Evolutionary conservation across 2,888 invertebrate species (phyloP), one percentile per base, ranked within the genome.

Genomic region (Dyspetes luteomarginatus): DNA sequence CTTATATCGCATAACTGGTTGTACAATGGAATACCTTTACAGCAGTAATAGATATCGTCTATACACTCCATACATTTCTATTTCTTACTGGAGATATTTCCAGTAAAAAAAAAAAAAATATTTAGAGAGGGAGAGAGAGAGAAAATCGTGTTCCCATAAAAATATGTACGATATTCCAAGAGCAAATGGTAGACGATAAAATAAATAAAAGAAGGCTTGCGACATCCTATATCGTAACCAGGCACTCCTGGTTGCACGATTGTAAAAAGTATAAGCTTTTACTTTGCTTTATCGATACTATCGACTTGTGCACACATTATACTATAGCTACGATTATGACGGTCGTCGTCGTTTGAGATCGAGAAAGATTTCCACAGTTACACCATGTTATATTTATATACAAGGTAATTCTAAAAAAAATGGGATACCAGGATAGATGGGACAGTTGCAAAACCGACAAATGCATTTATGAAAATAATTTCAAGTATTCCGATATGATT

Each of bases 151-250:
- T n/a, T 30, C 30, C 9, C 19, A 30, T 15, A 30, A 50, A 50
- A n/a, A n/a, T n/a, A 7, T 19, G 7, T 28, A 19, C 36, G 19
- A 65, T 19, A 41, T 56, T 60, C 19, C 3, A 19, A 15, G 62
- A 68, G 19, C 68, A 62, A 76, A 76, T 62, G 62, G 60, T 15
- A 15, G 22, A 69, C 64, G 55, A 77, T 69, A 69, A 77, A 69
- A 56, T 43, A 56, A 77, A 76, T 68, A 55, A 69, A 77, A 69
- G 69, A 77, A 55, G 69, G 69, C 60, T 50, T 30, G 50, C 75
- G 48, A 56, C 48, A 45, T 56, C 60, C 26, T 17, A 28, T 30
- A 24, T 76, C 62, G 73, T 65, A 65, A 36, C 55, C 19, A 43
- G 19, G 43, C 55, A 12, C 15, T 24, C 52, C 28, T 19, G 28